A percentile compares a stretch with the other conserved stretches of the same genome.
These are phyloP conservation scores for Gallinago paraguaiae DNA, from an alignment of 2,113 vertebrate species.

Conservation along the genomic window DNA sequence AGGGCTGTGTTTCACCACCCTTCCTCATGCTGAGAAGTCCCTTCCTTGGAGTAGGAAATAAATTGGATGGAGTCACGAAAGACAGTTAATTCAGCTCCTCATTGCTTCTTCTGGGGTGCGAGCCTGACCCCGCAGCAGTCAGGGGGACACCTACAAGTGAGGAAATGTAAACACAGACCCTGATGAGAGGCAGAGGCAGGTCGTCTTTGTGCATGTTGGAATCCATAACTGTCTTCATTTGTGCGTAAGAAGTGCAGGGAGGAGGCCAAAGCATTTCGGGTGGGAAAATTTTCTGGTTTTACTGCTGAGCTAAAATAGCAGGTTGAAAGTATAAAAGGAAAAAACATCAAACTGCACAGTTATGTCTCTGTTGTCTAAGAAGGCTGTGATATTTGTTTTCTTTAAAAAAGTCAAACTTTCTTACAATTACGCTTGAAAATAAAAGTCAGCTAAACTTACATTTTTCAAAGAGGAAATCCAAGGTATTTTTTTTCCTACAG, in stretches of 20 bases:
- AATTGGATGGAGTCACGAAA: not conserved
- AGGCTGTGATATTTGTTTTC: not conserved
- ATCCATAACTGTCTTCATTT: not conserved
- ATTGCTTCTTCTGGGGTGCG: not conserved
- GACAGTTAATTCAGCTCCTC: not conserved
- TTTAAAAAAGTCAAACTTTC: not conserved
- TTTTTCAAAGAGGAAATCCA: constrained; percentile 61
- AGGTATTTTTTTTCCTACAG: not conserved
- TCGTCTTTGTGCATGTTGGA: not conserved
- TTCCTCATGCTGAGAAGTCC: not conserved
- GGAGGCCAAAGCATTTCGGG: not conserved
- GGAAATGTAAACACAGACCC: not conserved
- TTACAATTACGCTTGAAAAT: not conserved
- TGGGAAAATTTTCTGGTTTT: constrained; percentile 12
- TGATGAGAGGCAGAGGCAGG: not conserved
- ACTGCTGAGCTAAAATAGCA: constrained; percentile 34
- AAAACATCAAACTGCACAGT: not conserved
- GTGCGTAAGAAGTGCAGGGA: not conserved
- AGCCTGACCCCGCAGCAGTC: not conserved
- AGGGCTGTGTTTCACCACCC: not conserved
- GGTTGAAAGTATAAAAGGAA: not conserved
- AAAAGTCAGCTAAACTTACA: not conserved
- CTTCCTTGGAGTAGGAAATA: not conserved
- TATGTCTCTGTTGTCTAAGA: not conserved
- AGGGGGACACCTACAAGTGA: not conserved